A percentile compares a stretch with the other conserved stretches of the same genome.
Conservation (phyloP, 2,113 vertebrate species). For the Dromas ardeola region DNA sequence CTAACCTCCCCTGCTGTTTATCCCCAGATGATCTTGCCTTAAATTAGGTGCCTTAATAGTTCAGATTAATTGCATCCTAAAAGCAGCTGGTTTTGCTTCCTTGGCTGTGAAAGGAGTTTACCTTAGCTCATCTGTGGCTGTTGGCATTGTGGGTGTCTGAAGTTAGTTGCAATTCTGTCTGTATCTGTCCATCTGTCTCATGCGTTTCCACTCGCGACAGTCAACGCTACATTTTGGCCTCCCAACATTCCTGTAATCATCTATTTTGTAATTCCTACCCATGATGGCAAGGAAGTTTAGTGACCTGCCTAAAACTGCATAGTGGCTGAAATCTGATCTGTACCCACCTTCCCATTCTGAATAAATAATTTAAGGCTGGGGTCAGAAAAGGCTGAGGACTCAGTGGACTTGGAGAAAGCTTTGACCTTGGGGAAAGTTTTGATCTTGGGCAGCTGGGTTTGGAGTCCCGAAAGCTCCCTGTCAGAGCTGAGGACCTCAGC, state of each 20-base stretch:
- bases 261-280: neutral
- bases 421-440: neutral
- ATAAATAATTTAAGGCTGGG: neutral
- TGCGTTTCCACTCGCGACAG: neutral
- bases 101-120: neutral
- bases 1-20: neutral
- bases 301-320: neutral
- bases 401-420: neutral
- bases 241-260: neutral
- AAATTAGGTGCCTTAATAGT: neutral
- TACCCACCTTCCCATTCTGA: neutral
- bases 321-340: neutral
- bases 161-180: neutral
- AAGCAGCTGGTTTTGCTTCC: neutral
- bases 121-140: neutral
- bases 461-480: neutral
- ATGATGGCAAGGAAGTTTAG: neutral
- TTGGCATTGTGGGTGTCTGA: neutral
- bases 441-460: neutral
- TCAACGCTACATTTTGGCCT: neutral
- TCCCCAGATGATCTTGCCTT: neutral
- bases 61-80: neutral
- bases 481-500: neutral
- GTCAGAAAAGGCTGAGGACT: neutral
- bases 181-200: neutral